Evolutionary conservation across 2,113 vertebrate genomes (phyloP).

Genomic region (Esox niger): DNA sequence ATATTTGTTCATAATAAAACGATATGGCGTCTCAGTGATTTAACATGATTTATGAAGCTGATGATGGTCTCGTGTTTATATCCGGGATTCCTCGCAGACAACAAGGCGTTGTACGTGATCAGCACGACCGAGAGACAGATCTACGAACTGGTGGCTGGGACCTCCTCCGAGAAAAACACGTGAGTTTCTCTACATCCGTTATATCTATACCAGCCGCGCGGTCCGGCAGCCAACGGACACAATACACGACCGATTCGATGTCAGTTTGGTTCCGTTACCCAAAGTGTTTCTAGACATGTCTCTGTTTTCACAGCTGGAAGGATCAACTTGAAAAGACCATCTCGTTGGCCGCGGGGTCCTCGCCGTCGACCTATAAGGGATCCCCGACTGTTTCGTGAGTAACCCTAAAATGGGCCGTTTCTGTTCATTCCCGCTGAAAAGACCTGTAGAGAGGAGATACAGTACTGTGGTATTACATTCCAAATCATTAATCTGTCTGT

Average conservation of each 20-base stretch:
- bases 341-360: constrained; percentile 33
- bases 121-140: constrained; percentile 91
- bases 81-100: constrained; percentile 70
- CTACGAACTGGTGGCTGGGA: constrained; percentile 87
- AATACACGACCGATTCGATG: background rate
- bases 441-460: too few relatives aligned
- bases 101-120: constrained; percentile 90
- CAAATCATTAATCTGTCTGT: background rate
- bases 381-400: constrained; percentile 60
- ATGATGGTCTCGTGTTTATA: background rate
- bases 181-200: constrained; percentile 52
- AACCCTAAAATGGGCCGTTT: background rate
- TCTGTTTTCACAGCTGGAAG: constrained; percentile 63
- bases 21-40: background rate
- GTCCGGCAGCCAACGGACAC: background rate
- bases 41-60: too few relatives aligned
- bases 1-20: too few relatives aligned
- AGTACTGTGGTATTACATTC: background rate
- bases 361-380: constrained; percentile 45
- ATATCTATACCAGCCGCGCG: background rate
- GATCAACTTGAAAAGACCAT: constrained; percentile 71
- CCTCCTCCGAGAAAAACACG: constrained; percentile 85
- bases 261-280: too few relatives aligned
- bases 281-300: background rate
- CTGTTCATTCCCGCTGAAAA: background rate